Base-by-base conservation (phyloP, 1,140 invertebrate species). In the Scaptomyza graminum region DNA sequence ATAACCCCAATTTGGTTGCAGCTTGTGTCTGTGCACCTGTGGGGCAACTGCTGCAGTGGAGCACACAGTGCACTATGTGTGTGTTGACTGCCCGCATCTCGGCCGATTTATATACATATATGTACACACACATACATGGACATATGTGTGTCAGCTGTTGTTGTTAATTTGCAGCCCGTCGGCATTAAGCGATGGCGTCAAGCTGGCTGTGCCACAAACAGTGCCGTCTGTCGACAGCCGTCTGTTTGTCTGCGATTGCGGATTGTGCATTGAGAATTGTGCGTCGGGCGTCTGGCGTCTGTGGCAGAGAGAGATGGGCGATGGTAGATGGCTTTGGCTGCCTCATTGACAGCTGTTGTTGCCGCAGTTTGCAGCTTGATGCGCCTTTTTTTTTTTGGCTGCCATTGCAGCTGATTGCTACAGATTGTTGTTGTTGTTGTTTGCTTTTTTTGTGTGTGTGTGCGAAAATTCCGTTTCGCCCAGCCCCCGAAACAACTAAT, bases 91-190 rank as follows among this genome's bases (percentile, higher is more conserved):
- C 28, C 28, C 28, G 28, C 28, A 31, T 31, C 28, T 31, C 28
- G 31, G 31, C 31, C 7, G 31, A 34, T 11, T 9, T 3, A 34
- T 34, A 9, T 34, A 2, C 28, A 31, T 31, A 31, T 25, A 25
- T 5, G 6, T 34, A 69, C 77, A 75, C 81, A 11, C 12, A 12
- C 37, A 75, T 81, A 87, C 82, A 41, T 41, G n/a, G 3, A 22
- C 18, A 75, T 87, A 87, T 87, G 82, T 87, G 75, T 87, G 82
- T 82, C 82, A 87, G 46, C 68, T 81, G 82, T 61, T 75, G 80
- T 84, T 81, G 82, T 87, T 87, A 87, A 87, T 87, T 82, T 82
- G 78, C 75, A 68, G 56, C 81, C 59, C 68, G 16, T 25, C 16
- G 37, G 67, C 57, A 16, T 41, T 18, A 9, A 50, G 44, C 60